Evolutionary conservation across 23 tunicate species (phyloP), one percentile per base, ranked within the genome.

Genomic region (Halocynthia aurantium): DNA sequence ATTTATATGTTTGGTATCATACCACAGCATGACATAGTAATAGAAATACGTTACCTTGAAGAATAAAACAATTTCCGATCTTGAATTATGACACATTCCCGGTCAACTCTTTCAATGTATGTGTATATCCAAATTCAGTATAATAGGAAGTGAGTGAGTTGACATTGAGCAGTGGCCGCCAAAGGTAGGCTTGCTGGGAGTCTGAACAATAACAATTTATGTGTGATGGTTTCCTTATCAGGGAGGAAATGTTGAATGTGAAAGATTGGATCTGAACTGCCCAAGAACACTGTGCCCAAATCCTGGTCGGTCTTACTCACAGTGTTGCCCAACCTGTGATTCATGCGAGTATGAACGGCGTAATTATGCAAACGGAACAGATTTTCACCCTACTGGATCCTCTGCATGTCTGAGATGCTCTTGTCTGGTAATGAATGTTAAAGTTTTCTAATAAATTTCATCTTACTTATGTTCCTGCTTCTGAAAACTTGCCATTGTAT

Each of bases 331-430:
- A 19, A 15, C 51, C 51, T 89, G 96, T 57, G 83, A 80, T 54
- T 62, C 55, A 50, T 89, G 96, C 63, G 85, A 66, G 51, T 89
- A 84, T 69, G 88, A 89, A 66, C 61, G 96, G 76, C 52, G 96
- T 44, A 80, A 69, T 52, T 89, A 89, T 82, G 58, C 80, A 7
- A 84, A 83, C 62, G 96, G 88, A 7, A 76, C 70, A 17, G 61
- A 61, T 5, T 89, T 89, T 67, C 79, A 75, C 8, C 96, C 96
- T 5, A 53, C 75, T 8, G 81, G 84, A 19, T 55, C 82, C 6
- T 83, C 87, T 8, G 61, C 82, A 20, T 89, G 96, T 58, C 40
- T 84, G 52, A 54, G 66, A 7, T 89, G 96, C 53, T 75, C 81
- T 12, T 89, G 96, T 61, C 50, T 57, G 62, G 96, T 88, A 71